Base-by-base conservation (phyloP, 2,113 vertebrate species). In the Solea senegalensis region DNA sequence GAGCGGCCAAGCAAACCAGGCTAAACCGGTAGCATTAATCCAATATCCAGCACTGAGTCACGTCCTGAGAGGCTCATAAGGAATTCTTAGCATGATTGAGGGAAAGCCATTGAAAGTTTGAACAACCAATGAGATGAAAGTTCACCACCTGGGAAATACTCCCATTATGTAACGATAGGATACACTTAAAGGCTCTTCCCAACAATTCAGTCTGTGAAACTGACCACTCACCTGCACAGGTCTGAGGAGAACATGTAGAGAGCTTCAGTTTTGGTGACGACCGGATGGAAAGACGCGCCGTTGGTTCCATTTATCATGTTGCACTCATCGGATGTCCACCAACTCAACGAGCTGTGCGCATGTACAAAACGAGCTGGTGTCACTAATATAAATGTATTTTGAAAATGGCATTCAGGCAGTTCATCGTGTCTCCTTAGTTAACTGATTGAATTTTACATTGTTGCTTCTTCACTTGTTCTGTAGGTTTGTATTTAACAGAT, bases 301-400 rank as follows among this genome's bases (percentile, higher is more conserved):
- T 96, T 96, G 8, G 98, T 99, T 51, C 98, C 98, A 27, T 98
- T 99, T 69, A 99, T 98, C 97, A 97, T 98, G 52, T 99, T 99
- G 80, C 97, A 96, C 0, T 81, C 49, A 4, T 95, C 91, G 11
- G 96, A 93, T 6, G 91, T 91, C 98, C 98, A 99, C 96, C 96
- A 99, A 45, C 84, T 74, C 79, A 99, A 86, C 0, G 91, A 90
- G 48, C 97, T 99, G 65, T 40, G 53, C 0, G 41, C 3, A 50
- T 7, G 62, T 8, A 68, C 43, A 50, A 50, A 60, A 66, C 13
- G 26, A 1, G 16, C 9, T 5, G 28, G 7, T 9, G 2, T 62
- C 58, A 54, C 1, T 28, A 12, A 8, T 9, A 12, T 28, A 52
- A 52, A 52, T 40, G 27, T 12, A 7, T 40, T 45, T 45, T 12